phyloP scores from a whole-genome alignment of 1,140 invertebrate genomes.

The Samia ricini region DNA sequence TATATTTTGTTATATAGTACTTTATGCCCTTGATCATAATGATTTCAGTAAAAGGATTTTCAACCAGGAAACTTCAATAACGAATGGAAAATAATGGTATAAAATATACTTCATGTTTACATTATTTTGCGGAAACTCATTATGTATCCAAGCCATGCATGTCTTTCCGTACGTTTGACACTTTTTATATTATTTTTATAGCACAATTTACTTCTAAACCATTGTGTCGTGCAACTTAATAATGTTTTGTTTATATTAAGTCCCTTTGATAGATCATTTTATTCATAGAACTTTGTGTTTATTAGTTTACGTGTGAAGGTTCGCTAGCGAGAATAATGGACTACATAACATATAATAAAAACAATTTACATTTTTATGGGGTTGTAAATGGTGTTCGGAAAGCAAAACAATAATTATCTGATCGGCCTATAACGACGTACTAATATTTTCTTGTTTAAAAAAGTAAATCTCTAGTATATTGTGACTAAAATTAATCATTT shows the following conservation, averaged over 20 bases:
- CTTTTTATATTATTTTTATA: conserved; percentile 15
- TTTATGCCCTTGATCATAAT: too few relatives aligned
- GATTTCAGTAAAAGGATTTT: too few relatives aligned
- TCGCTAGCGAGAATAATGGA: too few relatives aligned
- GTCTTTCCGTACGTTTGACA: conserved; percentile 9
- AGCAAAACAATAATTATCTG: too few relatives aligned
- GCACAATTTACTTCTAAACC: conserved; percentile 10
- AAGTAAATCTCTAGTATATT: too few relatives aligned
- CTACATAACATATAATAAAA: too few relatives aligned
- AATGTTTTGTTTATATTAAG: conserved; percentile 3
- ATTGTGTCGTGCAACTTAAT: conserved; percentile 3
- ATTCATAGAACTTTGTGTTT: not conserved
- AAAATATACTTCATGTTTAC: not conserved
- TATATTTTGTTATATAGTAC: too few relatives aligned
- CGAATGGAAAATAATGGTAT: not conserved
- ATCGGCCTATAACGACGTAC: too few relatives aligned
- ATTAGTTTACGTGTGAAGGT: too few relatives aligned
- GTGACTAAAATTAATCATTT: not conserved
- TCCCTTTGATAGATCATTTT: not conserved
- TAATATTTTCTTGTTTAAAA: too few relatives aligned
- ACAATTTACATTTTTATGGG: too few relatives aligned
- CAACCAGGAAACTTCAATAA: not conserved
- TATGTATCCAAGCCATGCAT: conserved; percentile 4
- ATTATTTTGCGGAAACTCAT: conserved; percentile 4
- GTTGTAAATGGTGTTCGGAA: too few relatives aligned